These are phyloP conservation scores for Dinothrombium tinctorium DNA, from an alignment of 1,140 invertebrate species.

Conservation along the genomic window DNA sequence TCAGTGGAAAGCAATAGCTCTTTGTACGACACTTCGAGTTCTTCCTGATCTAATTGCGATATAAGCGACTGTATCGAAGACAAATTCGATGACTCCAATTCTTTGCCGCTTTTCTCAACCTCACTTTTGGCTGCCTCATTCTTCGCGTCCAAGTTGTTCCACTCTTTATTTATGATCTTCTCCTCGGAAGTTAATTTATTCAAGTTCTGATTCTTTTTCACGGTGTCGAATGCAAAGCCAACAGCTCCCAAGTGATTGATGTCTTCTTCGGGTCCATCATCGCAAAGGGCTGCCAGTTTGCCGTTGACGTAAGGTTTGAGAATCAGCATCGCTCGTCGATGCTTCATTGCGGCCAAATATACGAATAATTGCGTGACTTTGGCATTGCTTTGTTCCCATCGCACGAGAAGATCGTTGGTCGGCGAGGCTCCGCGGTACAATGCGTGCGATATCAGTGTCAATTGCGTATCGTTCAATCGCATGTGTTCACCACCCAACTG, in stretches of 20 bases:
- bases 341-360: conserved; percentile 38
- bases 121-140: too few species aligned
- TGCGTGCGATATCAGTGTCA: conserved; percentile 27
- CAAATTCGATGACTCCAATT: too few species aligned
- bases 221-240: not conserved
- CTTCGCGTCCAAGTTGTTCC: too few species aligned
- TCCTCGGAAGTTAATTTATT: too few species aligned
- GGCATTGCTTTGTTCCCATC: conserved; percentile 56
- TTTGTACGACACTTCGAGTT: conserved; percentile 31
- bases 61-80: too few species aligned
- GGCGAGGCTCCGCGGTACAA: conserved; percentile 32
- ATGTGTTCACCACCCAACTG: conserved; percentile 33
- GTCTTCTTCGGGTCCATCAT: not conserved
- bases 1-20: conserved; percentile 55
- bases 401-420: conserved; percentile 40
- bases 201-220: too few species aligned
- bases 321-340: conserved; percentile 40
- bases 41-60: too few species aligned
- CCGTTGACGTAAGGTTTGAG: conserved; percentile 29
- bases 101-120: too few species aligned
- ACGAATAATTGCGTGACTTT: conserved; percentile 47
- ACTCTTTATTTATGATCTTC: too few species aligned
- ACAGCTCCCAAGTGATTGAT: not conserved
- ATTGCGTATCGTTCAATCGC: conserved; percentile 24
- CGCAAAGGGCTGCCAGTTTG: not conserved